Percentiles rank a stretch among this genome's conserved stretches.
phyloP scores from a whole-genome alignment of 2,797 vertebrate genomes.

The Halcyon smyrnensis region DNA sequence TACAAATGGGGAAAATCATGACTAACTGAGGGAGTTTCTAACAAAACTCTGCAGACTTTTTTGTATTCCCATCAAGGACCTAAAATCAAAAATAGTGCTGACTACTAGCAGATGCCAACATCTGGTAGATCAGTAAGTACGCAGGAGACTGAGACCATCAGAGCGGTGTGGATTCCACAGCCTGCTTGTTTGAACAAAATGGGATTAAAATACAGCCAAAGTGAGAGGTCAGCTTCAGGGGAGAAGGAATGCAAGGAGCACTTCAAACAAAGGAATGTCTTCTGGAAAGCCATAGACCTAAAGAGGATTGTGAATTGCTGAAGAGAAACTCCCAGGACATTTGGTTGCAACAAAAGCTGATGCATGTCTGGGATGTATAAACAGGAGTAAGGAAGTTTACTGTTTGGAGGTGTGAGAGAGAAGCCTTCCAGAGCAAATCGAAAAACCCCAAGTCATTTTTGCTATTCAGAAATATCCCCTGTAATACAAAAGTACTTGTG shows the following conservation, averaged over 20 bases:
- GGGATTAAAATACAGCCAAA: conserved; percentile 48
- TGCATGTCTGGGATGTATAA: conserved; percentile 10
- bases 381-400: conserved; percentile 35
- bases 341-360: conserved; percentile 8
- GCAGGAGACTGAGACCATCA: neutral
- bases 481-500: conserved; percentile 32
- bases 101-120: conserved; percentile 3
- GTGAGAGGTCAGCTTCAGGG: neutral
- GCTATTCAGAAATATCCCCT: conserved; percentile 12
- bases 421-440: neutral
- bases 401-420: conserved; percentile 36
- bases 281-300: conserved; percentile 32
- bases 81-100: neutral
- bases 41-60: neutral
- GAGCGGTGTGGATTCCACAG: conserved; percentile 29
- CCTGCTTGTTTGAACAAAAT: neutral
- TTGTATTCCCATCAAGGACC: neutral
- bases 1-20: neutral
- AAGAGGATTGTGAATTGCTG: neutral
- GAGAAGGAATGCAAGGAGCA: conserved; percentile 35
- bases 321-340: conserved; percentile 28
- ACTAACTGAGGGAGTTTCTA: neutral
- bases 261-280: conserved; percentile 58
- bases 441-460: neutral
- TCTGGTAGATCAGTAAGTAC: neutral